Percentiles rank a stretch among this genome's conserved stretches.
Conservation (phyloP, 2,888 invertebrate genomes). For the Oscheius onirici region DNA sequence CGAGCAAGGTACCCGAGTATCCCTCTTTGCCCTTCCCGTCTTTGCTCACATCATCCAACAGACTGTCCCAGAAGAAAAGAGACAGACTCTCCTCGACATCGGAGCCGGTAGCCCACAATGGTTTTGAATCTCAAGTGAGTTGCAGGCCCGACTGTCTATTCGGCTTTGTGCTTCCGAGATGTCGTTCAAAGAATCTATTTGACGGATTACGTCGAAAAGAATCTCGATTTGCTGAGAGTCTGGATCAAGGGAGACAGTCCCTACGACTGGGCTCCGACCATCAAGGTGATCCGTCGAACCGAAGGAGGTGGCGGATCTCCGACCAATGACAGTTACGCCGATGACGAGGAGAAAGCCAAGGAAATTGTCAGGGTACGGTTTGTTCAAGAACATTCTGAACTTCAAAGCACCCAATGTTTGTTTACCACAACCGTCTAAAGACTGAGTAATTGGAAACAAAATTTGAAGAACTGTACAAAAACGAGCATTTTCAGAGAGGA, state of each 20-base stretch:
- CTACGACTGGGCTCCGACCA: constrained; percentile 60
- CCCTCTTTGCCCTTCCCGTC: constrained; percentile 66
- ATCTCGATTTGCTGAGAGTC: constrained; percentile 54
- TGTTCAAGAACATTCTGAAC: neutral
- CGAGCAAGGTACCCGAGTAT: constrained; percentile 63
- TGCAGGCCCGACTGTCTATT: constrained; percentile 65
- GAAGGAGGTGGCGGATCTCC: constrained; percentile 49
- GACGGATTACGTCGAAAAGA: constrained; percentile 61
- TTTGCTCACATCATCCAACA: constrained; percentile 61
- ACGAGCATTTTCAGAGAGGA: constrained; percentile 33
- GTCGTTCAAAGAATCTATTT: constrained; percentile 59
- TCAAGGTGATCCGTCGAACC: constrained; percentile 58
- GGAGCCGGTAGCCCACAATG: constrained; percentile 44
- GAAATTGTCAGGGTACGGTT: constrained; percentile 29
- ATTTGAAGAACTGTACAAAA: too few species aligned
- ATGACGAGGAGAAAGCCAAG: constrained; percentile 52
- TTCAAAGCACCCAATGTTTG: constrained; percentile 16
- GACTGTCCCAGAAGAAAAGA: constrained; percentile 46
- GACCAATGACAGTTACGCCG: constrained; percentile 34
- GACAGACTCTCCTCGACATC: constrained; percentile 60
- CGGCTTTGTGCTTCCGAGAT: constrained; percentile 66
- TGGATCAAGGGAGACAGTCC: constrained; percentile 40
- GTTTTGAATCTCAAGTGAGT: neutral
- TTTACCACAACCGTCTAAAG: too few species aligned
- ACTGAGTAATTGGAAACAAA: too few species aligned